Base-by-base conservation (phyloP, 2,888 invertebrate species). In the Epirrhoe tristata region DNA sequence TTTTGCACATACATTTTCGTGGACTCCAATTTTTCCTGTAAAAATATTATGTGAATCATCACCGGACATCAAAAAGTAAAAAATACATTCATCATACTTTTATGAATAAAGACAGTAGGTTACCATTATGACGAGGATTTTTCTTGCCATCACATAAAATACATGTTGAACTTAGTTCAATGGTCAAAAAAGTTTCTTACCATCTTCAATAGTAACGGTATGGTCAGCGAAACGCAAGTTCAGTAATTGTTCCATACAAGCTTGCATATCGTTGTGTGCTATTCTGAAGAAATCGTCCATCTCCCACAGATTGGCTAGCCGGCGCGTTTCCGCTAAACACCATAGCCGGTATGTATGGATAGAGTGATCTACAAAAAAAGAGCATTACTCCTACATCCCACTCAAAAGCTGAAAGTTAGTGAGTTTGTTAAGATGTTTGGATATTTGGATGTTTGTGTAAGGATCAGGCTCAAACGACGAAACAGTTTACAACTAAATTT, bases 291-390 rank as follows among this genome's bases (percentile, higher is more conserved):
- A 97, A 53, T 95, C 95, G 70, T 95, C 94, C 88, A 97, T 95
- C 70, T 95, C 95, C 97, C 97, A 97, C 58, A 94, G 93, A 72
- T 96, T 96, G 7, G 96, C 96, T 12, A 97, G 89, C 62, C 95
- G 94, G 67, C 96, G 95, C 0, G 96, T 96, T 83, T 96, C 96
- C 17, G 95, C 95, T 54, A 95, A 89, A 50, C 96, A 96, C 97
- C 97, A 97, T 6, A 97, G 89, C 43, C 97, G 94, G 82, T 96
- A 96, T 0, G 96, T 96, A 82, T 97, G 97, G 50, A 97, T 94
- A 0, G 97, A 96, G 81, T 97, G 97, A 90, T 97, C 97, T 96
- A 81, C 14, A 52, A 48, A 46, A 12, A 48, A 5, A 52, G 10
- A 66, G 0, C 36, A 36, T 36, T 36, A 6, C 10, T n/a, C n/a